These are phyloP conservation scores for Phylloscopus trochilus DNA, from an alignment of 2,113 vertebrate genomes.

Conservation along the genomic window DNA sequence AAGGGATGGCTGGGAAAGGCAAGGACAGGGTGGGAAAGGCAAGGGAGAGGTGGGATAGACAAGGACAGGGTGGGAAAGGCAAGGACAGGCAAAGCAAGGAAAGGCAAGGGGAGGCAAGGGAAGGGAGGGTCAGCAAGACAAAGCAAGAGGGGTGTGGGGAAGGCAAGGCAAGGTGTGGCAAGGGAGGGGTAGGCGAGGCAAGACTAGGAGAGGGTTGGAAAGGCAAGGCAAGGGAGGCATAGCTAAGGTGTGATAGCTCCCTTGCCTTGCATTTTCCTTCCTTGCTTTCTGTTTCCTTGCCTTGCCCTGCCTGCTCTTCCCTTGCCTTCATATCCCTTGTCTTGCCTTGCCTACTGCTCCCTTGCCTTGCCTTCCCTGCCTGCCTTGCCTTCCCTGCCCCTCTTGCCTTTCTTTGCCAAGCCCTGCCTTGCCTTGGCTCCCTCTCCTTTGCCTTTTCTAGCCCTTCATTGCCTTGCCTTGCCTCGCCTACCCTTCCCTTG, in stretches of 20 bases:
- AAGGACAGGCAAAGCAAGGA: too few species aligned
- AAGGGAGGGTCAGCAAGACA: too few species aligned
- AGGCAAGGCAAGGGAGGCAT: not conserved
- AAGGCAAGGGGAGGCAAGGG: too few species aligned
- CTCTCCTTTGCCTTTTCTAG: not conserved
- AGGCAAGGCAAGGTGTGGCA: too few species aligned
- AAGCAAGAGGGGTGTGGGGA: too few species aligned
- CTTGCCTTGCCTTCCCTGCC: not conserved
- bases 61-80: too few species aligned
- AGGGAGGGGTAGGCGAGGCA: not conserved
- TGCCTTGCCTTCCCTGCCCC: not conserved
- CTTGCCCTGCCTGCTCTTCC: too few species aligned
- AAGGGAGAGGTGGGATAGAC: too few species aligned
- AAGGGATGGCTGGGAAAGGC: too few species aligned
- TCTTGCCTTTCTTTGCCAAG: not conserved
- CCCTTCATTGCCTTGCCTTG: not conserved
- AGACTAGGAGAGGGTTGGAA: not conserved
- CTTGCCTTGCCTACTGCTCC: not conserved
- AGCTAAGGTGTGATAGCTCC: accelerated
- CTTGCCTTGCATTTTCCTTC: not conserved
- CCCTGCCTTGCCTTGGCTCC: not conserved
- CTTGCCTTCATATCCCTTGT: not conserved
- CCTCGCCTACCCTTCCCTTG: not conserved
- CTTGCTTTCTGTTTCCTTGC: not conserved
- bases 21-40: too few species aligned